Conservation (phyloP, 2,113 vertebrate genomes). For the Dromaius novaehollandiae region DNA sequence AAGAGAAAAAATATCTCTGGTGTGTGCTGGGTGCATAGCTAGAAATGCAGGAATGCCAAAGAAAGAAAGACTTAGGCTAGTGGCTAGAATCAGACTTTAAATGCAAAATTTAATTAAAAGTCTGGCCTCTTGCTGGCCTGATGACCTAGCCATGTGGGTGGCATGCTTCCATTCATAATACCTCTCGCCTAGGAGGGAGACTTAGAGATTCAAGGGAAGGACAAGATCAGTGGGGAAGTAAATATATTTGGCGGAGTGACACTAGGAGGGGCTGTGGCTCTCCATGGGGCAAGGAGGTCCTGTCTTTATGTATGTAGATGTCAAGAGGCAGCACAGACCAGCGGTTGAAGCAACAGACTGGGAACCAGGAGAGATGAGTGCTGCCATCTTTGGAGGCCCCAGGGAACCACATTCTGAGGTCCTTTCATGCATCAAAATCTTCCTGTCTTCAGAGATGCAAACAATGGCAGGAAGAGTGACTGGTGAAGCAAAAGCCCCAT, state of each 20-base stretch:
- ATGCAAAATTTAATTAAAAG: background rate
- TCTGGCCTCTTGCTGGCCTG: too few species aligned
- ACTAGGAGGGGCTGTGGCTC: too few species aligned
- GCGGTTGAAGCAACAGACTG: background rate
- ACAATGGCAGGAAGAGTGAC: background rate
- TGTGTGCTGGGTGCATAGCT: background rate
- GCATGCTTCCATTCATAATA: fast-evolving
- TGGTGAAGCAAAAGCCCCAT: background rate
- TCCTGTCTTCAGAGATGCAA: too few species aligned
- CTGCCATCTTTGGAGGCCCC: fast-evolving
- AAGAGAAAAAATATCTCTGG: background rate
- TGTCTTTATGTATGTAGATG: fast-evolving
- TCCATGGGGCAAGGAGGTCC: fast-evolving
- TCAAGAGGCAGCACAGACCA: background rate
- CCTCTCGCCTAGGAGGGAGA: fast-evolving
- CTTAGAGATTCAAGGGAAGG: background rate
- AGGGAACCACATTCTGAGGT: background rate
- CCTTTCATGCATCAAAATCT: fast-evolving
- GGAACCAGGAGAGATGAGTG: fast-evolving
- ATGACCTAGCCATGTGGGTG: fast-evolving
- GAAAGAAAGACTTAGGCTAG: background rate
- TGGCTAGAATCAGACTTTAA: background rate
- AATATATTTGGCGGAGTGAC: fast-evolving
- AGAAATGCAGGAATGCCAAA: background rate
- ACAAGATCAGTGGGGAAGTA: background rate